Base-by-base conservation (phyloP, 2,797 vertebrate species). In the Hapalemur alaotrensis region DNA sequence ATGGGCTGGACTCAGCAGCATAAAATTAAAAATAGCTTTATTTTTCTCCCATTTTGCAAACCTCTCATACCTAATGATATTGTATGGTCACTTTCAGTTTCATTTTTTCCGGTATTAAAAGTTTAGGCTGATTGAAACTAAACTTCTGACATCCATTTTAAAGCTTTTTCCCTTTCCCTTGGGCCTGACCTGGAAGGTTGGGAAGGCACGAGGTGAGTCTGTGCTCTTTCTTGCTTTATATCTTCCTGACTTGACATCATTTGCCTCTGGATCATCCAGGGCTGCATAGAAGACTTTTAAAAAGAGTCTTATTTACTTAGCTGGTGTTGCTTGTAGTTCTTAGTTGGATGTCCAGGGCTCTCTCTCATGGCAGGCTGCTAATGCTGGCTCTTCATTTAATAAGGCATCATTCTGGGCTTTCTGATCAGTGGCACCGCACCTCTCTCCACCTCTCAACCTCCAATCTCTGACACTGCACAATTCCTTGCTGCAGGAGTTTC, bases 391-490 rank as follows among this genome's bases (percentile, higher is more conserved):
- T 84, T 83, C 73, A 8, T 73, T 50, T 89, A 79, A 69, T 8
- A 6, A 17, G 25, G 10, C 28, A 46, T 2, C 46, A 32, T 30
- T 72, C 14, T 38, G 22, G 38, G 17, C 30, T 46, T 82, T 32
- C 35, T 50, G 30, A 11, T 28, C 25, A 65, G 54, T 57, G 54
- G 1, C 63, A n/a, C 32, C 6, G 32, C 17, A n/a, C 15, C 32
- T 65, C 10, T 48, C 0, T 10, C 2, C 1, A 35, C 25, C 3
- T 1, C 3, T 32, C 1, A 38, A 17, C 3, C 4, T 2, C 35
- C n/a, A 4, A 1, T 89, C 35, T 72, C 12, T 46, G 65, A 79
- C n/a, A 38, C 9, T 8, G 10, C 1, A 15, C 1, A 8, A 4
- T 5, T 32, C 54, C 59, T 70, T 69, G 7, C 46, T 86, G 5